Base-by-base conservation (phyloP, 2,888 invertebrate species). In the Ornithoptera priamus region DNA sequence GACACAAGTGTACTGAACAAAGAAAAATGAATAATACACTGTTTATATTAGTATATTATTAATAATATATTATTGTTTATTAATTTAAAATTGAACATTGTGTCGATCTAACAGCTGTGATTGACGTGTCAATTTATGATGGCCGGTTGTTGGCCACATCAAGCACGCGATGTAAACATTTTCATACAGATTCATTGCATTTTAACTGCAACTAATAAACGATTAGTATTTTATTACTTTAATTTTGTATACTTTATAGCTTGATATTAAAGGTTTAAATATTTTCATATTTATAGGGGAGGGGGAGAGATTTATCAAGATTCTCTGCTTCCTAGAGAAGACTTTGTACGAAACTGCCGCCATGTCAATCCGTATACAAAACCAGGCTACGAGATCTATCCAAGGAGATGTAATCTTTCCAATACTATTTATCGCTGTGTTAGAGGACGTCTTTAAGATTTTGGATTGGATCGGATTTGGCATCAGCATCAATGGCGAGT, bases 91-190 rank as follows among this genome's bases (percentile, higher is more conserved):
- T 18, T 53, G 4, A 53, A 6, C 5, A 6, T 7, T 1, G 53
- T 53, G 3, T 53, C 18, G 18, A 53, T 18, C 53, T 53, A 2
- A 20, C n/a, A 18, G 2, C 15, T 20, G 17, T 50, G 20, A 46
- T 46, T 60, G 24, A 69, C 24, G 46, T 69, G 20, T 69, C 69
- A 69, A 62, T 22, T 65, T 69, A 69, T 58, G 20, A 20, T 69
- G 65, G 69, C 58, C 36, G 15, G 30, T 22, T 10, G 20, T 60
- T 18, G 30, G 36, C 1, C 36, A 36, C 50, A 18, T 65, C 17
- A 63, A 56, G 58, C 69, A 69, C 69, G 69, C 69, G 69, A 69
- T 69, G 50, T 57, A 46, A 62, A 65, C 69, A 69, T 69, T 69
- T 69, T 20, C 62, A 63, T 56, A 69, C 30, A 65, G 46, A 65